A percentile compares a stretch with the other conserved stretches of the same genome.
These are phyloP conservation scores for Babylonia areolata DNA, from an alignment of 1,140 invertebrate species.

Conservation along the genomic window DNA sequence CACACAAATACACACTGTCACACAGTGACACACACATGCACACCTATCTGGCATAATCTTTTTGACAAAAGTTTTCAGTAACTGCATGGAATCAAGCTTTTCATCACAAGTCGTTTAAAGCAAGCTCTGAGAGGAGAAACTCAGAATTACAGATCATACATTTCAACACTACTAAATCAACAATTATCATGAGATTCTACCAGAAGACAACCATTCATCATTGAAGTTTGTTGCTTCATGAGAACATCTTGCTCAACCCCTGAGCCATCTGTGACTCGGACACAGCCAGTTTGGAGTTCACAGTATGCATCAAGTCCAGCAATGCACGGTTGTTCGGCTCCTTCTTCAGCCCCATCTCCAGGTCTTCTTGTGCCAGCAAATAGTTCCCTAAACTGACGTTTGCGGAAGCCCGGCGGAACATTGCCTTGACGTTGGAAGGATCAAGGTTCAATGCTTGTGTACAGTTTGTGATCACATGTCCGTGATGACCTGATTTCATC, in stretches of 20 bases:
- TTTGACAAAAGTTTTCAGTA: too few species aligned
- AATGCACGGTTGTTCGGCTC: constrained; percentile 62
- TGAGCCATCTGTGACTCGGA: constrained; percentile 24
- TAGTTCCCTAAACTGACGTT: constrained; percentile 54
- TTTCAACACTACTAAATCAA: too few species aligned
- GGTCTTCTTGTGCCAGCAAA: constrained; percentile 58
- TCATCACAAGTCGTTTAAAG: too few species aligned
- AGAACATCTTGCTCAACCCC: constrained; percentile 43
- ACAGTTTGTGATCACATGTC: constrained; percentile 80
- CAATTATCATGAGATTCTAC: too few species aligned
- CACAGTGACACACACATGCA: too few species aligned
- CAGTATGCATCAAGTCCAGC: constrained; percentile 38
- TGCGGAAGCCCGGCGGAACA: constrained; percentile 66
- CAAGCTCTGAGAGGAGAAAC: too few species aligned
- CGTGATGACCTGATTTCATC: constrained; percentile 80
- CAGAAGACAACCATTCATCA: too few species aligned
- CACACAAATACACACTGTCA: too few species aligned
- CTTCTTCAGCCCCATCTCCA: constrained; percentile 49
- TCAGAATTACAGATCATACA: too few species aligned
- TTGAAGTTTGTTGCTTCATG: not conserved
- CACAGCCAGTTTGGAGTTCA: constrained; percentile 16
- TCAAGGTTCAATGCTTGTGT: constrained; percentile 80
- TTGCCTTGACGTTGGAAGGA: constrained; percentile 80
- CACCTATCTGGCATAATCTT: too few species aligned
- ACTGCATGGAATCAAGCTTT: too few species aligned